Evolutionary conservation across 2,888 invertebrate genomes (phyloP).

Genomic region (Arrhopalites spinosus): DNA sequence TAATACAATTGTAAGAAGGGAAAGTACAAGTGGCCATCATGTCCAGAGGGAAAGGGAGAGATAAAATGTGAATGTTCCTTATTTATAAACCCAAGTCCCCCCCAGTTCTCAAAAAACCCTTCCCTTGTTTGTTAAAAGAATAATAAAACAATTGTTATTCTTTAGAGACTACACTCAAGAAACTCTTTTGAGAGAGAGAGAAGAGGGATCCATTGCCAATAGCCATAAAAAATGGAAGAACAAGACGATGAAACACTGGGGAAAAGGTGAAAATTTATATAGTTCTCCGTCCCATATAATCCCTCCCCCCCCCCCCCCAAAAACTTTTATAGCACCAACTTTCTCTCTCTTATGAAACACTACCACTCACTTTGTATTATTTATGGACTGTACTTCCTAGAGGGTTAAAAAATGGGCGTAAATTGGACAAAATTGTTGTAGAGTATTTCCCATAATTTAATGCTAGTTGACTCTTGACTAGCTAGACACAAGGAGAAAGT

Average conservation of each 20-base stretch:
- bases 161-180: too few relatives aligned
- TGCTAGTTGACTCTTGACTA: slow-evolving; percentile 1
- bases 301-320: too few relatives aligned
- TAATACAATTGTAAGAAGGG: not conserved
- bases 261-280: not conserved
- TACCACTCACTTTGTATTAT: slow-evolving; percentile 7
- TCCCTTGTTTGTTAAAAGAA: too few relatives aligned
- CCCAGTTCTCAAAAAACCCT: too few relatives aligned
- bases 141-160: too few relatives aligned
- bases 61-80: not conserved
- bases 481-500: not conserved
- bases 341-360: too few relatives aligned
- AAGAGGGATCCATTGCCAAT: too few relatives aligned
- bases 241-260: not conserved
- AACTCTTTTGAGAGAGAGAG: too few relatives aligned
- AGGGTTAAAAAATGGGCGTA: slow-evolving; percentile 1
- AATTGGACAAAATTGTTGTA: not conserved
- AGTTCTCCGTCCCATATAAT: too few relatives aligned
- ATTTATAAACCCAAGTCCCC: too few relatives aligned
- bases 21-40: not conserved
- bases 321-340: not conserved
- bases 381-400: not conserved
- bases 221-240: not conserved
- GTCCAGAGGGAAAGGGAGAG: not conserved
- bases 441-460: not conserved